Evolutionary conservation across 2,888 invertebrate species (phyloP).

Genomic region (Dicyrtoma fusca): DNA sequence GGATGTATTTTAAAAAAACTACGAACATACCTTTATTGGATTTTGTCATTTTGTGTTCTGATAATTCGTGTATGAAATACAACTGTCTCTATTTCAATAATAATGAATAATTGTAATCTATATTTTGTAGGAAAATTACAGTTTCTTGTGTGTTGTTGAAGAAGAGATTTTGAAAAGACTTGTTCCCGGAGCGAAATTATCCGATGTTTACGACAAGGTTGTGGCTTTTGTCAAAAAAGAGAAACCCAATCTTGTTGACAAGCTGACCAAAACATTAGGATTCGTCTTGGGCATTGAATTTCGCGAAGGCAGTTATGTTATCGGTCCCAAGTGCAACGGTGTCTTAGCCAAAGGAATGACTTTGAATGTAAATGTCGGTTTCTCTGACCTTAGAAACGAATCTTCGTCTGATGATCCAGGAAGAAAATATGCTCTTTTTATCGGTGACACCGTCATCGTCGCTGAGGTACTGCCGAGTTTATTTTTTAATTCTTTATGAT

Average conservation of each 20-base stretch:
- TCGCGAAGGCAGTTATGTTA: conserved; percentile 88
- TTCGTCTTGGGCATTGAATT: conserved; percentile 99
- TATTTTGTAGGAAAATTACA: conserved; percentile 66
- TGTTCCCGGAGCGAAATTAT: conserved; percentile 78
- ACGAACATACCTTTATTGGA: neutral
- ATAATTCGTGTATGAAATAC: too few species aligned
- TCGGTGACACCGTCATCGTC: conserved; percentile 96
- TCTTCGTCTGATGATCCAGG: conserved; percentile 83
- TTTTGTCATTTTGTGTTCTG: too few species aligned
- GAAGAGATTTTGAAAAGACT: conserved; percentile 87
- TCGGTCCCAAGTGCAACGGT: conserved; percentile 79
- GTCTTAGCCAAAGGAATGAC: conserved; percentile 90
- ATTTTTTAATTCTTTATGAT: too few species aligned
- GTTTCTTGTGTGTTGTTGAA: conserved; percentile 84
- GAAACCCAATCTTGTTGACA: conserved; percentile 81
- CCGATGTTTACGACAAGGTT: conserved; percentile 84
- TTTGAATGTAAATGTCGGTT: conserved; percentile 92
- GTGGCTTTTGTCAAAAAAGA: conserved; percentile 81
- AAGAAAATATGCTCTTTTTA: conserved; percentile 86
- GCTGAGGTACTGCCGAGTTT: conserved; percentile 80
- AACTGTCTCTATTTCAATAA: too few species aligned
- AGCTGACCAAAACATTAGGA: conserved; percentile 92
- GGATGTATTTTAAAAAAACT: neutral
- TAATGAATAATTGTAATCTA: too few species aligned
- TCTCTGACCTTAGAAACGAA: conserved; percentile 80